Base-by-base conservation (phyloP, 92 coral and sea anemone species). In the Epizoanthus illoricatus region DNA sequence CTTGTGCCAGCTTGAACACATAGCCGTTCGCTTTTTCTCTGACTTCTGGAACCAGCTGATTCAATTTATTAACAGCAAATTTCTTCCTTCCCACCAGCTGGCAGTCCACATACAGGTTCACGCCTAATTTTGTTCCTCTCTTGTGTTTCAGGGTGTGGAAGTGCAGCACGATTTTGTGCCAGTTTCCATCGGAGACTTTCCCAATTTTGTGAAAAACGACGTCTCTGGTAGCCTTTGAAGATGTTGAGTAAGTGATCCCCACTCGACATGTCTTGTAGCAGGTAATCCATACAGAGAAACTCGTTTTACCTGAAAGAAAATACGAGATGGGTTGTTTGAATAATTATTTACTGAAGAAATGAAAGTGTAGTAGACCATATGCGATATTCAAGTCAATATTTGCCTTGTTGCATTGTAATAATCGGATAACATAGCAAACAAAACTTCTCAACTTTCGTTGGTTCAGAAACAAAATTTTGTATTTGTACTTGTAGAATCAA, bases 161-260 rank as follows among this genome's bases (percentile, higher is more conserved):
- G 16, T 80, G 90, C 10, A 95, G 88, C 9, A 87, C 87, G 21
- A 92, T 61, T 64, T 91, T 93, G 86, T 95, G 98, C 98, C 98
- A 95, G 63, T 74, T 84, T 42, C 89, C 90, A 69, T 95, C 93
- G 18, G 93, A 82, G 42, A 95, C 33, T 19, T 87, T 75, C 13
- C 92, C 90, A 21, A 91, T 73, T 18, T 57, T 82, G 61, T 93
- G 92, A 70, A 93, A 95, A 7, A 76, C 81, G 52, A 83, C 83
- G 11, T 72, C 89, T 80, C 69, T 84, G 18, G 83, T 28, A 61
- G 89, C 71, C 33, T 40, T 65, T 36, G 80, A 71, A 24, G 90
- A 84, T 7, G 90, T 79, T n/a, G 87, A 81, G 84, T 92, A 92
- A 19, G 83, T 79, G 23, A 95, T 57, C 18, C 91, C 93, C 62